Conservation (phyloP, 2,797 vertebrate genomes). For the Gephyroberyx darwinii region DNA sequence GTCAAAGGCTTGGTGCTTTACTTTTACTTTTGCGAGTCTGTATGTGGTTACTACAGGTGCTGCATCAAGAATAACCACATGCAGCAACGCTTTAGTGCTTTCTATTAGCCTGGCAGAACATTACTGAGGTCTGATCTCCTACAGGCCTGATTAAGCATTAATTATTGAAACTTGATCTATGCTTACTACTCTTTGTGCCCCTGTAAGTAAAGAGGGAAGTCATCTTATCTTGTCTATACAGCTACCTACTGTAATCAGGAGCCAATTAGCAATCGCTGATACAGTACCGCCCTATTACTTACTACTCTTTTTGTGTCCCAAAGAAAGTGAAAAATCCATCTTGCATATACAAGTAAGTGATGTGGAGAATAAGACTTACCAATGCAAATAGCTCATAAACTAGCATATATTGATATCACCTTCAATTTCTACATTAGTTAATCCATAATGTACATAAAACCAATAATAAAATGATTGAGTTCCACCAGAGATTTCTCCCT, state of each 20-base stretch:
- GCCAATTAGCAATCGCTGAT: slow-evolving; percentile 14
- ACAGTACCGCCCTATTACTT: slow-evolving; percentile 9
- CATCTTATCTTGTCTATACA: not conserved
- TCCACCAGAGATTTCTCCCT: not conserved
- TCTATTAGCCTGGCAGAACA: slow-evolving; percentile 34
- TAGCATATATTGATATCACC: not conserved
- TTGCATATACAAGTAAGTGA: too few relatives aligned
- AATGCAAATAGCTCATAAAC: not conserved
- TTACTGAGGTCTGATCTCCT: slow-evolving; percentile 50
- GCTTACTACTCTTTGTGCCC: slow-evolving; percentile 39
- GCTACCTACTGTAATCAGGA: slow-evolving; percentile 35
- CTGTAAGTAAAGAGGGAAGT: slow-evolving; percentile 31
- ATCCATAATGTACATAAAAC: not conserved
- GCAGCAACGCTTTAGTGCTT: slow-evolving; percentile 27
- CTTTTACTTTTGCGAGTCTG: not conserved
- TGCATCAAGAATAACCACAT: slow-evolving; percentile 19
- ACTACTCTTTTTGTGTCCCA: not conserved
- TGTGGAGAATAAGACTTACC: not conserved
- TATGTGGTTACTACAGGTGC: slow-evolving; percentile 28
- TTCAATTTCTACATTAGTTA: not conserved
- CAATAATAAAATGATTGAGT: not conserved
- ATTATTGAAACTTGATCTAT: slow-evolving; percentile 57
- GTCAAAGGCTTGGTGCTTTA: too few relatives aligned
- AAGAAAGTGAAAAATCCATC: too few relatives aligned
- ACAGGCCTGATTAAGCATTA: slow-evolving; percentile 41